Evolutionary conservation across 2,113 vertebrate species (phyloP).

Genomic region (Cinclus mexicanus): DNA sequence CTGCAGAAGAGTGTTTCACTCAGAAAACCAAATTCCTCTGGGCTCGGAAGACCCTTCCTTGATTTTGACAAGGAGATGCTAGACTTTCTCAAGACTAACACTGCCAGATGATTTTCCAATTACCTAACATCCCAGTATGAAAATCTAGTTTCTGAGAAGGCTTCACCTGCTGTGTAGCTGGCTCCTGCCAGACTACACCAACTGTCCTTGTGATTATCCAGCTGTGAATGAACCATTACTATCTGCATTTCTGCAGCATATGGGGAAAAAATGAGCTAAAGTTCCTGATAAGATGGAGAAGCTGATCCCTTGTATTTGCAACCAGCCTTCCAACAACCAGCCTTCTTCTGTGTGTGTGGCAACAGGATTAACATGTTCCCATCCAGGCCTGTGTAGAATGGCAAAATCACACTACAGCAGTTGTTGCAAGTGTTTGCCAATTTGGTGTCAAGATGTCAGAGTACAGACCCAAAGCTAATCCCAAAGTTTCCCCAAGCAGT

Average conservation of each 20-base stretch:
- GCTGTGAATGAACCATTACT: background rate
- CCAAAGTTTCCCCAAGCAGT: background rate
- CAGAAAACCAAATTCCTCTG: background rate
- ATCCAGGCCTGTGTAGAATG: background rate
- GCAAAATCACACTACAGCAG: background rate
- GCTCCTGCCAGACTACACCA: background rate
- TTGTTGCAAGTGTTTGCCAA: background rate
- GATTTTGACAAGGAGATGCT: background rate
- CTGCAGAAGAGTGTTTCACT: background rate
- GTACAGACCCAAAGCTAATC: background rate
- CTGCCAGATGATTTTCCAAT: background rate
- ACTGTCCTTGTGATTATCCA: background rate
- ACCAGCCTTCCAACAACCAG: background rate
- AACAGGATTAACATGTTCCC: background rate
- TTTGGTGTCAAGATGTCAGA: background rate
- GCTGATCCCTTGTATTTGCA: background rate
- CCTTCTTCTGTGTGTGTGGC: background rate
- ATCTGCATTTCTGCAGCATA: background rate
- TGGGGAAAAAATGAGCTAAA: background rate
- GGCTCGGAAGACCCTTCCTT: background rate
- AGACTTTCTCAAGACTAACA: background rate
- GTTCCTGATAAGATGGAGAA: background rate
- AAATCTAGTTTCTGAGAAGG: background rate
- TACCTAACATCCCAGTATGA: background rate
- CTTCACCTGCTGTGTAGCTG: background rate